Base-by-base conservation (phyloP, 1,140 invertebrate species). In the Penaeus indicus region DNA sequence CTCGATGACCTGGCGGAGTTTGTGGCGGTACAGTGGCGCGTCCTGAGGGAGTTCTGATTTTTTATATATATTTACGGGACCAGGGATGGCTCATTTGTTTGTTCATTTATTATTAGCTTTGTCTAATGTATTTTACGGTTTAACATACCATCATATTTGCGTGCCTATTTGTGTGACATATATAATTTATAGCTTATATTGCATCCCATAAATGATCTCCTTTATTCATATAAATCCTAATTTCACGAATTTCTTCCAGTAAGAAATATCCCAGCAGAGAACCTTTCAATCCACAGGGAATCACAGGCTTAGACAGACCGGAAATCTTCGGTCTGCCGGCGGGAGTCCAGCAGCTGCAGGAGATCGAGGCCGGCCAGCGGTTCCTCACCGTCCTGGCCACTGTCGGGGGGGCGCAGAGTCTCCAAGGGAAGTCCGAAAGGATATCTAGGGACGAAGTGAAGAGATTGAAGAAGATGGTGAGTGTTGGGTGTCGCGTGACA, bases 1-100 rank as follows among this genome's bases (percentile, higher is more conserved):
- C 67, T 90, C 22, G 81, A 85, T 8, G 89, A 90, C 78, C 80
- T 90, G 38, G 64, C 64, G 60, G 89, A 90, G 42, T 90, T 86
- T 78, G 84, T 86, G 64, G 77, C 62, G 85, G 89, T 90, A 67
- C 47, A 42, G 10, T 69, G 69, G 27, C 64, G 42, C 62, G 42
- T 16, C 61, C 13, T 25, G 32, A n/a, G 21, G 21, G n/a, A 11
- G 21, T 38, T 54, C 54, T 11, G 54, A 1, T 54, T 54, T 54
- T 54, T 1, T 1, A 47, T 47, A 54, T 16, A 13, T 13, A 0
- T 54, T 54, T 54, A 54, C 5, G 10, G 54, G 10, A 1, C 54
- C 16, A 54, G 47, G 13, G 47, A 54, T 1, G 47, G 13, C 11
- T 13, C 11, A 54, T 0, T 54, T 10, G 8, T 54, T 54, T 54